Conservation (phyloP, 2,797 vertebrate species). For the Gastrophryne carolinensis region DNA sequence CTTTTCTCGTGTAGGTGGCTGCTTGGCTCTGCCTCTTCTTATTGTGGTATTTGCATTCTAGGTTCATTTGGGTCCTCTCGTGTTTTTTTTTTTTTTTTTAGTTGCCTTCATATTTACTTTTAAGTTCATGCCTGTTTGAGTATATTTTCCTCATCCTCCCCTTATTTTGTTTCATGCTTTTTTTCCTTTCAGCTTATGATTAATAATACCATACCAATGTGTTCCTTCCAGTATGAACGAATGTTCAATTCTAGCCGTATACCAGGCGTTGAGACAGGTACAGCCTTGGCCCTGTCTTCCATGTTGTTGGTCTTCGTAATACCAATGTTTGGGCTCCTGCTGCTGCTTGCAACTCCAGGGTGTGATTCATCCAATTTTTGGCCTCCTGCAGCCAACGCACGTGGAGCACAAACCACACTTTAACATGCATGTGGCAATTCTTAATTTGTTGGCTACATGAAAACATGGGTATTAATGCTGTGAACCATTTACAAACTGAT, state of each 20-base stretch:
- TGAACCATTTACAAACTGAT: constrained; percentile 36
- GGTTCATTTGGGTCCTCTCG: constrained; percentile 47
- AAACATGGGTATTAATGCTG: background rate
- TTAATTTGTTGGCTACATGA: no score
- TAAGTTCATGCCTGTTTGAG: constrained; percentile 49
- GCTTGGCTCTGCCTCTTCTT: constrained; percentile 2
- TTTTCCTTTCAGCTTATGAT: constrained; percentile 84
- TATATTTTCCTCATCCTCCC: constrained; percentile 59
- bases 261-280: constrained; percentile 83
- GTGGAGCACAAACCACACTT: background rate
- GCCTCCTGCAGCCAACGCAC: no score
- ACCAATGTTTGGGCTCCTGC: no score
- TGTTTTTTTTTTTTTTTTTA: constrained; percentile 49
- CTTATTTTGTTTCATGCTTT: constrained; percentile 72
- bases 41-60: constrained; percentile 20
- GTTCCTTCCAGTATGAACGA: constrained; percentile 79
- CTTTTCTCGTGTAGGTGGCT: constrained; percentile 4
- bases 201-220: constrained; percentile 81
- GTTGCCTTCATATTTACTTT: no score
- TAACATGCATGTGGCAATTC: constrained; percentile 1
- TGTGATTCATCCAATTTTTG: no score
- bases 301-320: constrained; percentile 26
- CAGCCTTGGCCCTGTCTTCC: constrained; percentile 64
- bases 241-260: constrained; percentile 82
- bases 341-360: no score